A percentile compares a stretch with the other conserved stretches of the same genome.
Conservation (phyloP, 2,888 invertebrate genomes). For the Amblyteles armatorius region DNA sequence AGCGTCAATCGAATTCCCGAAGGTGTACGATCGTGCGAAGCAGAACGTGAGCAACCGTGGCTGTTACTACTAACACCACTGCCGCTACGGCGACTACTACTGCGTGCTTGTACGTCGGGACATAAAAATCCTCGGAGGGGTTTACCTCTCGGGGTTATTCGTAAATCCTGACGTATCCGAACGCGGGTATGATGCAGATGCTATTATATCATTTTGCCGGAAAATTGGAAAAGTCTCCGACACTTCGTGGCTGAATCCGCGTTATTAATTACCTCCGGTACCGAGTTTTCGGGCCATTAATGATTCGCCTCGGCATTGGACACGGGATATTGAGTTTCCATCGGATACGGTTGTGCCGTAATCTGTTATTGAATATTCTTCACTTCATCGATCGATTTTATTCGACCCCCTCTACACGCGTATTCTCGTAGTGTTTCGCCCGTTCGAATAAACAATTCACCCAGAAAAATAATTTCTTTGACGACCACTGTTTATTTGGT, state of each 20-base stretch:
- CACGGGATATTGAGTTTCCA: too few relatives aligned
- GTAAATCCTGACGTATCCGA: neutral
- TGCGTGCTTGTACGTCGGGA: neutral
- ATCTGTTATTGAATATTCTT: too few relatives aligned
- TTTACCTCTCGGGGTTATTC: neutral
- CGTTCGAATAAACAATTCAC: too few relatives aligned
- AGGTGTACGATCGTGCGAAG: neutral
- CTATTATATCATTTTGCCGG: neutral
- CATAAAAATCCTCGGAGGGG: neutral
- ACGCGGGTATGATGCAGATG: neutral
- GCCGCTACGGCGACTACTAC: neutral
- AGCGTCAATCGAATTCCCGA: conserved; percentile 5
- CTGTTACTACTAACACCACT: neutral
- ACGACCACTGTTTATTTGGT: too few relatives aligned
- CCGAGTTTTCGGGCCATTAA: too few relatives aligned
- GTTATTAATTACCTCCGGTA: too few relatives aligned
- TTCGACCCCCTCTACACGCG: too few relatives aligned
- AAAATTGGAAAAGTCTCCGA: neutral
- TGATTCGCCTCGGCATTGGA: too few relatives aligned
- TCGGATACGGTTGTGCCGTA: too few relatives aligned
- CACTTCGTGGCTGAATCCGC: neutral
- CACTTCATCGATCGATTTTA: too few relatives aligned
- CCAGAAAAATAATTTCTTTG: too few relatives aligned
- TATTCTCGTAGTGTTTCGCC: too few relatives aligned
- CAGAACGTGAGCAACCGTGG: neutral